Evolutionary conservation across 2,113 vertebrate genomes (phyloP), one percentile per base, ranked within the genome.

Genomic region (Catagonus wagneri): DNA sequence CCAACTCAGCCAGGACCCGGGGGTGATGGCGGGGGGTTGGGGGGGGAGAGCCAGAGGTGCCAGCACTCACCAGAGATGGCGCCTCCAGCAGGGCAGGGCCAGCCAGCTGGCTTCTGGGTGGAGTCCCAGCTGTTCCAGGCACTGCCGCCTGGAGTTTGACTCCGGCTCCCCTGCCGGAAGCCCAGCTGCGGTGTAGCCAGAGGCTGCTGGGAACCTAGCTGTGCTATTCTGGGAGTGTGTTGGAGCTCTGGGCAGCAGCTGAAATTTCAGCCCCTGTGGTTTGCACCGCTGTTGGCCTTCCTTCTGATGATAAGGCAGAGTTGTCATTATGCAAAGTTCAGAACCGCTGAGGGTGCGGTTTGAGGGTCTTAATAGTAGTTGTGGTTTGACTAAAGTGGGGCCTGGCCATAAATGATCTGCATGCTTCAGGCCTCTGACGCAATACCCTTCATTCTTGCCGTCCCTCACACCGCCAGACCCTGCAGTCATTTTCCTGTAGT

Each of bases 141-240:
- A 3, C 71, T 13, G 8, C 68, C 10, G 8, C 68, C 36, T 13
- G 69, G 61, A 83, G 54, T 74, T 60, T 54, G 54, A 79, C 78
- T 78, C 52, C 7, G 34, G 72, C 89, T 95, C 69, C 25, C 20
- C 93, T 56, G 1, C 96, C 39, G 79, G 96, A 97, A 95, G 96
- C 71, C 84, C 79, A 74, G 95, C 69, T 56, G 95, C 11, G 36
- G 94, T 85, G 96, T 20, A 0, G 86, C 72, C 63, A 0, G 7
- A 93, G 85, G 90, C 97, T 97, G 97, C 94, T 66, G 74, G 97
- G 97, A 97, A 97, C 81, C 50, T 2, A 0, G 66, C 69, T 0
- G 83, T 1, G 86, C 97, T 98, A 98, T 98, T 98, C 96, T 98
- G 97, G 96, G 97, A 95, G 19, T 0, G 16, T 63, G 96, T 63